Percentiles rank a stretch among this genome's conserved stretches.
These are phyloP conservation scores for Nasonovia ribisnigri DNA, from an alignment of 2,888 invertebrate species.

Conservation along the genomic window DNA sequence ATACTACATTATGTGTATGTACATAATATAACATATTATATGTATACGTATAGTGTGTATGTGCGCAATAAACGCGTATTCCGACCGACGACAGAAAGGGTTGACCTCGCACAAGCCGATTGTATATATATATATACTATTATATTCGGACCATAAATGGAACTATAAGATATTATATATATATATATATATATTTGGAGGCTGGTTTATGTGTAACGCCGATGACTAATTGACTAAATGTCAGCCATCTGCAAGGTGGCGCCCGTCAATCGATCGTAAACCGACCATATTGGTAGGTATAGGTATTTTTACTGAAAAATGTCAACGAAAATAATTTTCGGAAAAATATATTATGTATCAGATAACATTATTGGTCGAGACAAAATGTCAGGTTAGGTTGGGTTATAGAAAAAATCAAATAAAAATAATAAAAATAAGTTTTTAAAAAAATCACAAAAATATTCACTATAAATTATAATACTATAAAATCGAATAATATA, in stretches of 20 bases:
- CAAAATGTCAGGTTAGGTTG: not conserved
- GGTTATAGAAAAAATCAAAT: not conserved
- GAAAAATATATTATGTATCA: not conserved
- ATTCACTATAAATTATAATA: not conserved
- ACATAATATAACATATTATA: not conserved
- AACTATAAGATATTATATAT: conserved; percentile 29
- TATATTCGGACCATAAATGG: conserved; percentile 60
- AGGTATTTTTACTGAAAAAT: not conserved
- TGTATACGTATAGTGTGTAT: not conserved
- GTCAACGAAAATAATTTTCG: not conserved
- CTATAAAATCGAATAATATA: not conserved
- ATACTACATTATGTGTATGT: not conserved
- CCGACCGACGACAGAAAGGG: conserved; percentile 38
- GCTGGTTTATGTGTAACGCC: conserved; percentile 10
- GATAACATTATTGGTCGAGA: not conserved
- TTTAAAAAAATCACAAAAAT: not conserved
- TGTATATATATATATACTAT: not conserved
- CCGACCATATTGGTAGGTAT: not conserved
- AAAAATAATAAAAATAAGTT: not conserved
- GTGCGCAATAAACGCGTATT: conserved; percentile 9
- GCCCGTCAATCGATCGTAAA: conserved; percentile 7
- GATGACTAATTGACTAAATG: conserved; percentile 9
- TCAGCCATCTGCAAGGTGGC: not conserved
- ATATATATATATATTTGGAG: conserved; percentile 19
- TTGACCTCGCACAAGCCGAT: conserved; percentile 59